phyloP scores from a whole-genome alignment of 2,888 invertebrate species.

The Ferrisia virgata region DNA sequence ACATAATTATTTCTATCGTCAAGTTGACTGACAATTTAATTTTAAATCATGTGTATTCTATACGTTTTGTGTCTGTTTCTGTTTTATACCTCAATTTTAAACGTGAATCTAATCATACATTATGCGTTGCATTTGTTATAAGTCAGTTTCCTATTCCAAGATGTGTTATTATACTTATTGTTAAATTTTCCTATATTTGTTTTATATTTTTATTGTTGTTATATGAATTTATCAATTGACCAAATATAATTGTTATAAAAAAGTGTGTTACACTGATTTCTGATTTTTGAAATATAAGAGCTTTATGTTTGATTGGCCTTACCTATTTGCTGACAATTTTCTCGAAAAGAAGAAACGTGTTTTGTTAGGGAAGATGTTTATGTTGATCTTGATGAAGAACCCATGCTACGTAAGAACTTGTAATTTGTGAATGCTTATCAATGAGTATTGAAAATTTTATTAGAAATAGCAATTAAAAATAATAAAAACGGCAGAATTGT shows the following conservation, averaged over 20 bases:
- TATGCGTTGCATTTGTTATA: not conserved
- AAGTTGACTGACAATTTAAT: not conserved
- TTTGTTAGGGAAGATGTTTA: too few species aligned
- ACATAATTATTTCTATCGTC: not conserved
- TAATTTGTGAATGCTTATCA: too few species aligned
- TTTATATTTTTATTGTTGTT: constrained; percentile 13
- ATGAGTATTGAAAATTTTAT: too few species aligned
- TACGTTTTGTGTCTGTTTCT: not conserved
- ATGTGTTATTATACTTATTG: not conserved
- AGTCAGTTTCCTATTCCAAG: not conserved
- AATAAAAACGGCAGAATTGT: too few species aligned
- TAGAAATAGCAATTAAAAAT: too few species aligned
- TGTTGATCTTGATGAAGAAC: too few species aligned
- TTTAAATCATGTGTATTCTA: not conserved
- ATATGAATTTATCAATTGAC: not conserved
- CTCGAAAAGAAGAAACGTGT: too few species aligned
- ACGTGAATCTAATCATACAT: not conserved
- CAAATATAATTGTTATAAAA: not conserved
- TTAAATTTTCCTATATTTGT: not conserved
- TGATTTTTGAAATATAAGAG: not conserved
- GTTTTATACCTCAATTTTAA: too few species aligned
- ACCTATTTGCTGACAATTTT: too few species aligned
- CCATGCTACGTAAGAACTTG: too few species aligned
- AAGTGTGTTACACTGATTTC: not conserved
- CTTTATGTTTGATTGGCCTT: too few species aligned